Evolutionary conservation across 2,797 vertebrate genomes (phyloP).

Genomic region (Hipposideros larvatus): DNA sequence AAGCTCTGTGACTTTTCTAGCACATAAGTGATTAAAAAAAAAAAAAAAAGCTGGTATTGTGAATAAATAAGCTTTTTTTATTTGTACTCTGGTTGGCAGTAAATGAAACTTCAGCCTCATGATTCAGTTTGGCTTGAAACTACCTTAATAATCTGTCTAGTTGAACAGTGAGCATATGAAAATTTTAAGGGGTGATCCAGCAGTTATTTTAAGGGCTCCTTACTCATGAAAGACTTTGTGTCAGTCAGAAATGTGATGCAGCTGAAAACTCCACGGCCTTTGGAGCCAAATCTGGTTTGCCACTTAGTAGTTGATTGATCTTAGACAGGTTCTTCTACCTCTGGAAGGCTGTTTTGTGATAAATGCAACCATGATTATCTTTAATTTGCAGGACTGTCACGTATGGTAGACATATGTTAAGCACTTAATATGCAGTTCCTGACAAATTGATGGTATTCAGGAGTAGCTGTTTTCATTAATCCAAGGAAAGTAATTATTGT

Average conservation of each 20-base stretch:
- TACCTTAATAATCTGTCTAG: neutral
- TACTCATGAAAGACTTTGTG: conserved; percentile 24
- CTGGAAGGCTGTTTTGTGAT: conserved; percentile 44
- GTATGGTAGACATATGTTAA: neutral
- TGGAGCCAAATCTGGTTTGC: conserved; percentile 29
- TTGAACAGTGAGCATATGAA: conserved; percentile 48
- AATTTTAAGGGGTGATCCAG: conserved; percentile 6
- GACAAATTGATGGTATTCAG: neutral
- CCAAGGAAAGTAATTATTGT: conserved; percentile 46
- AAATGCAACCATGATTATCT: neutral
- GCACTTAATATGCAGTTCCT: conserved; percentile 3
- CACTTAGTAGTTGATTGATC: conserved; percentile 33
- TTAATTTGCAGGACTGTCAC: conserved; percentile 43
- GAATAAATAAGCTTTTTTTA: conserved; percentile 85
- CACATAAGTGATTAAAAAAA: conserved; percentile 85
- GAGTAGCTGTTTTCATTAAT: conserved; percentile 60
- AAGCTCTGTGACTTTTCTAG: conserved; percentile 86
- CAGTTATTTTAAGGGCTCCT: neutral
- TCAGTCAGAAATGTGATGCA: neutral
- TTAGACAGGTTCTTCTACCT: conserved; percentile 14
- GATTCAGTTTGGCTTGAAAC: conserved; percentile 74
- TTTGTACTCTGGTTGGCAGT: conserved; percentile 74
- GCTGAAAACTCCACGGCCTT: neutral
- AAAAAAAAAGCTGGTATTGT: conserved; percentile 79
- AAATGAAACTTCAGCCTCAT: conserved; percentile 82